Evolutionary conservation across 2,888 invertebrate genomes (phyloP), one percentile per base, ranked within the genome.

Genomic region (Hofmannophila pseudospretella): DNA sequence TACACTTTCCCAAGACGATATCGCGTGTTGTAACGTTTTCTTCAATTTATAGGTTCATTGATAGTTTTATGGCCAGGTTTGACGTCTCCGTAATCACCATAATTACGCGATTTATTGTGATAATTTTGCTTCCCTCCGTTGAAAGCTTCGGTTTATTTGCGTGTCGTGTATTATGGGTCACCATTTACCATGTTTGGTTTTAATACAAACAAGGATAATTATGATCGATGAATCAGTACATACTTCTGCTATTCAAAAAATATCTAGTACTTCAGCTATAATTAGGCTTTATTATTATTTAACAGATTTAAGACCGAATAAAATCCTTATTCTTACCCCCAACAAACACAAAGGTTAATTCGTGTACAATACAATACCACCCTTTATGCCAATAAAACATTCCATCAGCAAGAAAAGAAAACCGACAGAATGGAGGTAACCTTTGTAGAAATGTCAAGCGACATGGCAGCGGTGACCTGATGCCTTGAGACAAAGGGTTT

Each of bases 401-500:
- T 67, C 67, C 75, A 68, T 74, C 74, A 76, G 70, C 69, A 60
- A 64, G 68, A 63, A 84, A 79, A 78, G 84, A 78, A 82, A 81
- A 73, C 67, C 60, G 50, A 72, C 69, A 64, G 69, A 74, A 69
- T 66, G 58, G 69, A 68, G 69, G 72, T 78, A 72, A 84, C 86
- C 85, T 86, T 86, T 85, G 62, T 62, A 73, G 62, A 84, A 86
- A 86, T 86, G 86, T 74, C 86, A 86, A 64, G 67, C 75, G 71
- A 69, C 68, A 69, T 65, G 56, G 66, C 67, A 69, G 61, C 73
- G 67, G 63, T 63, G 71, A 64, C 69, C 63, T 64, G 64, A 70
- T 70, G 71, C 77, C 79, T 81, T 81, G 73, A 82, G 81, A 84
- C 85, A 82, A 84, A 81, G 81, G 80, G 78, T 76, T 84, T 70